Base-by-base conservation (phyloP, 2,888 invertebrate species). In the Idaea straminata region DNA sequence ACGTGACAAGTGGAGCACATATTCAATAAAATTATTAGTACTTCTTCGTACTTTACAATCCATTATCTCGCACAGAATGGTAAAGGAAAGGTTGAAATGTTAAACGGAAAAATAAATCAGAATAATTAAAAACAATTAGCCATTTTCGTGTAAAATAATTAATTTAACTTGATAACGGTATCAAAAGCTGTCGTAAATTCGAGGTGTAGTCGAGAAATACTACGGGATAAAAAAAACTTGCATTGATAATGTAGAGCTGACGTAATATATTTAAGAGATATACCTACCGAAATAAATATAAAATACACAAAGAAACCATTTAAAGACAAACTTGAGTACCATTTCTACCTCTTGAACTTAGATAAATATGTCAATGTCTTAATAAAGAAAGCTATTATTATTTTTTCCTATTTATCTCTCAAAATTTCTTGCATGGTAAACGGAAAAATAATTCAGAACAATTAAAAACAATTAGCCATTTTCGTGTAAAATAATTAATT, bases 1-100 rank as follows among this genome's bases (percentile, higher is more conserved):
- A 77, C 82, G 84, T 88, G 87, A 86, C 89, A 91, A 89, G 88
- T 87, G 84, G 79, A 83, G 74, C 79, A 84, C 79, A 80, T 82
- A 72, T 65, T 63, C 47, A 47, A 71, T 71, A 79, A 77, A 80
- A 80, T 72, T 77, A 73, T 72, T 69, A 66, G 72, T 73, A 77
- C 47, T 47, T 47, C 47, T 47, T 13, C 47, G 10, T 47, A 5
- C 25, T 25, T 25, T 47, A 47, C 10, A 47, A 47, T 6, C 4
- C 47, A 10, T 47, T 47, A 47, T 47, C 47, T 47, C 47, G 47
- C 47, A 47, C 47, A 47, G 47, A 25, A 47, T 47, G 47, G 47
- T 47, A 47, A 47, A 47, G 47, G 10, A 47, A 47, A 25, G 25
- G 25, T 25, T 25, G 25, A 25, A 47, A 47, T 47, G 47, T 64